Base-by-base conservation (phyloP, 2,888 invertebrate species). In the Silvanus unidentatus region DNA sequence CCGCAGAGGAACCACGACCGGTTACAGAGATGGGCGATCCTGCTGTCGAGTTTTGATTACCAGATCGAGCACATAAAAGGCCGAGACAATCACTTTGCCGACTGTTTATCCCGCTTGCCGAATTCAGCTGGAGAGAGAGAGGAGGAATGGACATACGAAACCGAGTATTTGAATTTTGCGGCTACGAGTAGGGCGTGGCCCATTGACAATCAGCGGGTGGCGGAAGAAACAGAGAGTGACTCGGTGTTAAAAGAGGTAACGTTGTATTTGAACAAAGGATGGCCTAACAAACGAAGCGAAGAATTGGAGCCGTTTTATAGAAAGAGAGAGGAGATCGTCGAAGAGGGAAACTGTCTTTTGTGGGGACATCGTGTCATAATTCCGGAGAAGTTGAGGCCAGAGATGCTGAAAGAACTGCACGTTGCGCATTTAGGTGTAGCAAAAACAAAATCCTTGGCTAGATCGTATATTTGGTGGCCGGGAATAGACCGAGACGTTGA, bases 1-100 rank as follows among this genome's bases (percentile, higher is more conserved):
- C 63, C 62, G 9, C 50, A 54, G 32, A 61, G 65, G 61, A 59
- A 62, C 27, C 61, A 64, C 13, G 58, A 59, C 12, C 39, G 66
- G 42, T 32, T 64, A 2, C 62, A 63, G 44, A 42, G 64, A 41
- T 67, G 62, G 64, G 48, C 50, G 36, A 29, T 40, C 13, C 48
- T 42, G 42, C 35, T 50, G 27, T 43, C 41, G 34, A 37, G 42
- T 4, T 47, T 50, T 29, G 22, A 48, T 22, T 50, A 50, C 29
- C 27, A 36, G 2, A 43, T 50, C 1, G 38, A 50, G 14, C 28
- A 50, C 30, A 46, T 50, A 3, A 44, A 45, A 40, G 48, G 46
- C 5, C 28, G 22, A 15, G 28, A 47, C n/a, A 50, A 48, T 22
- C 11, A 22, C 2, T 12, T 45, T 14, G 50, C 50, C 13, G 50